Evolutionary conservation across 1,140 invertebrate species (phyloP).

Genomic region (Gryllus bimaculatus): DNA sequence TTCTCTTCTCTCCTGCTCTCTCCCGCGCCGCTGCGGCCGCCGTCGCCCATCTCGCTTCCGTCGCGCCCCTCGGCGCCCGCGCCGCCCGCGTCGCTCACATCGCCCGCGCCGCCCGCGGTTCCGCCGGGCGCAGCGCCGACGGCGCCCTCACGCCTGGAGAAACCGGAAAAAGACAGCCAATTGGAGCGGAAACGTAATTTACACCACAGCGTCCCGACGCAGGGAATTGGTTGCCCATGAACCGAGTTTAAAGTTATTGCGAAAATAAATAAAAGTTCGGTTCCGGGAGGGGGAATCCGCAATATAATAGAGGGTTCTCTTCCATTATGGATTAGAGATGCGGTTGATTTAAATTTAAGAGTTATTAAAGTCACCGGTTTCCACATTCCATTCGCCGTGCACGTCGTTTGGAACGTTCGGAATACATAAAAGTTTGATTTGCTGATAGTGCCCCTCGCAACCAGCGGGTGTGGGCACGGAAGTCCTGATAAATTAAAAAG

Average conservation of each 20-base stretch:
- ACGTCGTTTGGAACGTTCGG: background rate
- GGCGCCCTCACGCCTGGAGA: background rate
- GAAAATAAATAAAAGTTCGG: background rate
- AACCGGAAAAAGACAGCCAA: background rate
- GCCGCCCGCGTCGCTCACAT: too few species aligned
- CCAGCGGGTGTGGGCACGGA: background rate
- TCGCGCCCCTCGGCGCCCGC: too few species aligned
- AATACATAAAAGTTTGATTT: background rate
- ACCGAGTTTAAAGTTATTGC: background rate
- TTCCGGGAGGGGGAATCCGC: background rate
- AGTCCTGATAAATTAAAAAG: background rate
- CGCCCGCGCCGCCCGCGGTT: too few species aligned
- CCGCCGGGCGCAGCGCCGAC: too few species aligned
- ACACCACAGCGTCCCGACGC: background rate
- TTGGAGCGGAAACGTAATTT: background rate
- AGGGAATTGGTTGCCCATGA: background rate
- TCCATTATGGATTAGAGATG: background rate
- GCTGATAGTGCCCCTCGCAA: background rate
- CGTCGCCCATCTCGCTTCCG: too few species aligned
- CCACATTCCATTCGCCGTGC: background rate
- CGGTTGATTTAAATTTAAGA: background rate
- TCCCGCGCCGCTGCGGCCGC: too few species aligned
- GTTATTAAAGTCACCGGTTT: background rate
- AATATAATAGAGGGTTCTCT: background rate
- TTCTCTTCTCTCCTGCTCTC: too few species aligned